Base-by-base conservation (phyloP, 2,888 invertebrate genomes). In the Stenoptilia bipunctidactyla region DNA sequence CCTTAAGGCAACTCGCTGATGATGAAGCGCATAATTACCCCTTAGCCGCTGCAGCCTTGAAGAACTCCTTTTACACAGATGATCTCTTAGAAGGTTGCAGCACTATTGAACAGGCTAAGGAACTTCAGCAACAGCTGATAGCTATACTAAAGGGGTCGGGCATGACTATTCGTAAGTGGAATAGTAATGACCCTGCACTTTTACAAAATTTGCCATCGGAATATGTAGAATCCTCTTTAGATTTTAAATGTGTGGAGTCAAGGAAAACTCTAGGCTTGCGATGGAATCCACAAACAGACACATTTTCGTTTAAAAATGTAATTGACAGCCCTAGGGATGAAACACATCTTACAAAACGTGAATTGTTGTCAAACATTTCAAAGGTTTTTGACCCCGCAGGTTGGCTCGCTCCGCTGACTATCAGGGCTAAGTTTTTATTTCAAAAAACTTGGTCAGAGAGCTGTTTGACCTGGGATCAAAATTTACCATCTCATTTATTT, bases 311-410 rank as follows among this genome's bases (percentile, higher is more conserved):
- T 36, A n/a, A 38, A 8, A 34, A 34, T 15, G 14, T 34, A 13
- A 9, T 12, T 30, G 10, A 9, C 12, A 27, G 9, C 30, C 15
- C 41, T 14, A 4, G 25, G 5, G 15, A 35, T 4, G 6, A 27
- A 12, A 30, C 35, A n/a, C 14, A 15, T 13, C 34, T 34, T 27
- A 40, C 42, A 1, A 43, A 43, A 27, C 13, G 42, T 13, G 9
- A 34, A 33, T 34, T 45, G 30, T 25, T 45, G 15, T 43, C 42
- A 1, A 13, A 43, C 9, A 48, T 48, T 13, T 45, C 46, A 15
- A 42, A 42, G 13, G 27, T 44, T 13, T 48, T 39, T 25, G 48
- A 48, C 37, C 46, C 45, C 1, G 13, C 44, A 3, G 45, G 47
- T 3, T 47, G 47, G 44, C 13, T 46, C 13, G 38, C 45, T 12